Percentiles rank a stretch among this genome's conserved stretches.
Conservation (phyloP, 2,113 vertebrate species). For the Indicator indicator region DNA sequence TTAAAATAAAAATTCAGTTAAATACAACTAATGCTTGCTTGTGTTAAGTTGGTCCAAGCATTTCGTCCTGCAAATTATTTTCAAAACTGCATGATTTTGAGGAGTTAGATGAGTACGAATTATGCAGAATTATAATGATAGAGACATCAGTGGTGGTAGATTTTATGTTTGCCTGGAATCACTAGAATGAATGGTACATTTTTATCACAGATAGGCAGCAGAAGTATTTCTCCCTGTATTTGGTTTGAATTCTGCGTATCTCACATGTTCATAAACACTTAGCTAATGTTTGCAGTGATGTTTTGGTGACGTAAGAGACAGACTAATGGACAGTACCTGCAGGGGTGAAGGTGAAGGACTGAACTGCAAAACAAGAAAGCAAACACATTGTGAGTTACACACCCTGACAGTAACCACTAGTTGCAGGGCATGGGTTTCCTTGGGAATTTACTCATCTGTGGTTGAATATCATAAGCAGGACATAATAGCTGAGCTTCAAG, state of each 20-base stretch:
- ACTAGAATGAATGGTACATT: not conserved
- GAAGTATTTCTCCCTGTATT: not conserved
- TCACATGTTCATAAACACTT: not conserved
- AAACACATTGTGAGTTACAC: conserved; percentile 85
- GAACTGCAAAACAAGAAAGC: conserved; percentile 93
- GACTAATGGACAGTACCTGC: conserved; percentile 90
- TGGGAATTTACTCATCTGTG: conserved; percentile 2
- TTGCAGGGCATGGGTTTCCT: not conserved
- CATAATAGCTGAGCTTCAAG: conserved; percentile 56
- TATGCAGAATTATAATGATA: not conserved
- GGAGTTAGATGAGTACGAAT: not conserved
- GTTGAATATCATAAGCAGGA: conserved; percentile 1
- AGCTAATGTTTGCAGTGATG: conserved; percentile 3
- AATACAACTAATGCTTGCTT: not conserved
- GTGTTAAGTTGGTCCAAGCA: not conserved
- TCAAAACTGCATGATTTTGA: not conserved
- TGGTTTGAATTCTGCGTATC: conserved; percentile 9
- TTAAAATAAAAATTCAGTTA: conserved; percentile 9
- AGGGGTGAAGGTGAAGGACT: conserved; percentile 92
- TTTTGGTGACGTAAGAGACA: conserved; percentile 72
- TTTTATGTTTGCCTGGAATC: not conserved
- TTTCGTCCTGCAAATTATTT: not conserved
- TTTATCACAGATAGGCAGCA: not conserved
- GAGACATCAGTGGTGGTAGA: not conserved
- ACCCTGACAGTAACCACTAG: conserved; percentile 41